These are phyloP conservation scores for Lasiurus cinereus DNA, from an alignment of 2,113 vertebrate genomes.

Conservation along the genomic window DNA sequence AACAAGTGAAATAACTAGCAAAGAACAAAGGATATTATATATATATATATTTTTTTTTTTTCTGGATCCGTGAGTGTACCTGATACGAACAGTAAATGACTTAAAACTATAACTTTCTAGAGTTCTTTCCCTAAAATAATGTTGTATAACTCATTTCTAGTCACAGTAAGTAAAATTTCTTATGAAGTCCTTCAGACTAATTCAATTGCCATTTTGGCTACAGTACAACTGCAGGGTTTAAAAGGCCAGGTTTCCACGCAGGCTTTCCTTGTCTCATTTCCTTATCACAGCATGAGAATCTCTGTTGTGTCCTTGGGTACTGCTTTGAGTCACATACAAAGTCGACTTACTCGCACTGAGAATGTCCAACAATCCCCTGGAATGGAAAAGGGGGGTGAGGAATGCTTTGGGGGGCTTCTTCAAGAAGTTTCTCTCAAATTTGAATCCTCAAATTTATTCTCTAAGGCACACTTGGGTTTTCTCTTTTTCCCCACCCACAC, in stretches of 20 bases:
- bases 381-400: not conserved
- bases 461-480: not conserved
- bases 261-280: not conserved
- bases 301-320: not conserved
- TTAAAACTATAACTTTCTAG: constrained; percentile 27
- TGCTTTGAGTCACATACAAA: constrained; percentile 23
- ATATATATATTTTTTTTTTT: not conserved
- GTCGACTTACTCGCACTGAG: not conserved
- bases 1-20: not conserved
- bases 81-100: not conserved
- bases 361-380: not conserved
- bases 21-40: not conserved
- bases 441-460: not conserved
- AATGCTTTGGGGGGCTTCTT: not conserved
- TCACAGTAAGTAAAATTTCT: not conserved
- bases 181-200: not conserved
- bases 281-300: not conserved
- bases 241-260: not conserved
- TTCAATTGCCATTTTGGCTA: not conserved
- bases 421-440: not conserved
- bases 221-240: not conserved
- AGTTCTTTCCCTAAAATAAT: constrained; percentile 45
- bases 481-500: not conserved
- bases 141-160: not conserved
- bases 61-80: not conserved